Conservation (phyloP, 2,888 invertebrate genomes). For the Sinentomon sp. region DNA sequence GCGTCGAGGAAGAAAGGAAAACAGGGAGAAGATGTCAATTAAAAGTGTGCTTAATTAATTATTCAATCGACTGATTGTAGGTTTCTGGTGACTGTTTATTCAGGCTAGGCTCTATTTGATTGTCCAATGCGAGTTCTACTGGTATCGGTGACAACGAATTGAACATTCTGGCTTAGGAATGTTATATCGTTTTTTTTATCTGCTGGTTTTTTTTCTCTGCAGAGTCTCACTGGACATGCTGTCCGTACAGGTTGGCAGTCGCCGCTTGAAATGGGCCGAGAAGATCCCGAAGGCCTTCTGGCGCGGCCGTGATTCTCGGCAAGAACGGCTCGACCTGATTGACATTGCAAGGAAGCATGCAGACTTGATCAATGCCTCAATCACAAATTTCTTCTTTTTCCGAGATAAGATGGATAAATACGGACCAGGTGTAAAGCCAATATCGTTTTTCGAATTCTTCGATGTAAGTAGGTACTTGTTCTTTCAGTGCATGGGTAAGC, state of each 20-base stretch:
- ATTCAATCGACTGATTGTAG: too few relatives aligned
- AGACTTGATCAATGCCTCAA: constrained; percentile 58
- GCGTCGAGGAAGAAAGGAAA: too few relatives aligned
- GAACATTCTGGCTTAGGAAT: too few relatives aligned
- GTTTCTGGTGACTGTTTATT: too few relatives aligned
- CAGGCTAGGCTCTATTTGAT: too few relatives aligned
- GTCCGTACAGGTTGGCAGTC: constrained; percentile 56
- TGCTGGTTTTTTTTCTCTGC: constrained; percentile 16
- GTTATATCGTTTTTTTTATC: background rate
- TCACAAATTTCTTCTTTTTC: constrained; percentile 91
- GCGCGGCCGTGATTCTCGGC: constrained; percentile 75
- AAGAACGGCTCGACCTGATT: constrained; percentile 52
- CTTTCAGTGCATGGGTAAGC: too few relatives aligned
- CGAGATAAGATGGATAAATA: constrained; percentile 51
- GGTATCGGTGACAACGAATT: too few relatives aligned
- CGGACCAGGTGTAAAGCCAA: constrained; percentile 54
- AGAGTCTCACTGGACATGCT: constrained; percentile 69
- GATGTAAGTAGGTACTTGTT: too few relatives aligned
- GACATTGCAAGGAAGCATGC: constrained; percentile 44
- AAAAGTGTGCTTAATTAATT: too few relatives aligned
- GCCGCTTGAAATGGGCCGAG: constrained; percentile 34
- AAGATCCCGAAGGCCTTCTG: constrained; percentile 55
- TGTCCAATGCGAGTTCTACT: too few relatives aligned
- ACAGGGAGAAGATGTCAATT: too few relatives aligned
- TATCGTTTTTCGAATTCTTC: constrained; percentile 81